Percentiles rank a stretch among this genome's conserved stretches.
These are phyloP conservation scores for Gymnodraco acuticeps DNA, from an alignment of 2,797 vertebrate genomes.

Conservation along the genomic window DNA sequence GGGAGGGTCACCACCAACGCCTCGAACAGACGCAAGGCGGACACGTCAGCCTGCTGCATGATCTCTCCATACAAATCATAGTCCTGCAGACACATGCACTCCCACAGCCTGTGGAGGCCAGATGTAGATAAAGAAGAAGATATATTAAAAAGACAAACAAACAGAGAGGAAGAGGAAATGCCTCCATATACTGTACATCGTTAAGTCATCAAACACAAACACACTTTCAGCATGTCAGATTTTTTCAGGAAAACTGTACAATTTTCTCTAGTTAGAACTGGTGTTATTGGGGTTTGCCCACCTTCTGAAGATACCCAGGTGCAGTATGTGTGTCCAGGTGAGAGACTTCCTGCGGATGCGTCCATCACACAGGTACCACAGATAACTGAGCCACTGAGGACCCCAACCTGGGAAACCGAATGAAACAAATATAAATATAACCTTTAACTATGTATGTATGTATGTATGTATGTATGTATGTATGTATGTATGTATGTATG, in stretches of 20 bases:
- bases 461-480: neutral
- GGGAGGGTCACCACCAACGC: slow-evolving; percentile 89
- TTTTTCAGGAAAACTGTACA: neutral
- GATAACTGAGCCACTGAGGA: slow-evolving; percentile 88
- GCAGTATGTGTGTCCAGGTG: slow-evolving; percentile 85
- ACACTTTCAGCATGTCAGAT: too few species aligned
- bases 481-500: too few species aligned
- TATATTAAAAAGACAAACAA: too few species aligned
- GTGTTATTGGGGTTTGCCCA: slow-evolving; percentile 45
- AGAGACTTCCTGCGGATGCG: slow-evolving; percentile 71
- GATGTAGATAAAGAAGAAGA: neutral
- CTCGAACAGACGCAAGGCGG: slow-evolving; percentile 87
- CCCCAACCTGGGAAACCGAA: slow-evolving; percentile 73
- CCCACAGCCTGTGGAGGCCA: slow-evolving; percentile 84
- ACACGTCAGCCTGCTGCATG: slow-evolving; percentile 86
- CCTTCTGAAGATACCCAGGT: slow-evolving; percentile 91
- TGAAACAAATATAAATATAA: neutral
- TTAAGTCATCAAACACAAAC: neutral
- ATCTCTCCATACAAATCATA: slow-evolving; percentile 67
- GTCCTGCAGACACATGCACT: slow-evolving; percentile 63
- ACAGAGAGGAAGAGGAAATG: neutral
- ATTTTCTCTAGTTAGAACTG: neutral
- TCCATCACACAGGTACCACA: slow-evolving; percentile 87
- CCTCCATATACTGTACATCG: neutral
- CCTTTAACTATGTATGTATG: neutral